Base-by-base conservation (phyloP, 2,888 invertebrate genomes). In the Tetheella fluctuosa region DNA sequence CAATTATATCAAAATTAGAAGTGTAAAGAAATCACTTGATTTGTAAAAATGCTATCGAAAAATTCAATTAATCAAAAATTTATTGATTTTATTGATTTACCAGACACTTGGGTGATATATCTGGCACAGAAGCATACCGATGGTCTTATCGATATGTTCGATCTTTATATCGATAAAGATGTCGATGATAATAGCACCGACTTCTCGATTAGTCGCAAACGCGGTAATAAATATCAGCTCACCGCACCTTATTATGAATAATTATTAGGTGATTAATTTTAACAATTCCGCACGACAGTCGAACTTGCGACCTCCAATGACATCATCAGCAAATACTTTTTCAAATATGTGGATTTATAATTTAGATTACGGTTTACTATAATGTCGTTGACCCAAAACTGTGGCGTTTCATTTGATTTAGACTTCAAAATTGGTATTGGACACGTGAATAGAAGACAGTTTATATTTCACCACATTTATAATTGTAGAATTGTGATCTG, bases 271-370 rank as follows among this genome's bases (percentile, higher is more conserved):
- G 55, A 34, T 55, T 55, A 30, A 17, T 54, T 17, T 54, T 8
- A 23, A 30, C 54, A 54, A 34, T 34, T 37, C 54, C 28, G 28
- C 28, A 17, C 54, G 53, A 23, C 39, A 52, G 13, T 60, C 61
- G 62, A 63, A 64, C 64, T 62, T 23, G 52, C 58, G 71, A 72
- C 69, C 71, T 71, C 71, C 61, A 60, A 58, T 54, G 59, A 52
- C 62, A 64, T 64, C 64, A 66, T 62, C 57, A n/a, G 39, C 62
- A 62, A 57, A 66, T 64, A 61, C 59, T 59, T 62, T 69, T 67
- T 67, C 59, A 72, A 69, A 70, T 60, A 67, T 73, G 70, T 70
- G 70, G 61, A 73, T 69, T 67, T 70, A 73, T 56, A 60, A 52
- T 72, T 63, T 59, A 60, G 63, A 63, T 55, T 63, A 55, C 34